Evolutionary conservation across 2,888 invertebrate genomes (phyloP).

Genomic region (Watsonalla cultraria): DNA sequence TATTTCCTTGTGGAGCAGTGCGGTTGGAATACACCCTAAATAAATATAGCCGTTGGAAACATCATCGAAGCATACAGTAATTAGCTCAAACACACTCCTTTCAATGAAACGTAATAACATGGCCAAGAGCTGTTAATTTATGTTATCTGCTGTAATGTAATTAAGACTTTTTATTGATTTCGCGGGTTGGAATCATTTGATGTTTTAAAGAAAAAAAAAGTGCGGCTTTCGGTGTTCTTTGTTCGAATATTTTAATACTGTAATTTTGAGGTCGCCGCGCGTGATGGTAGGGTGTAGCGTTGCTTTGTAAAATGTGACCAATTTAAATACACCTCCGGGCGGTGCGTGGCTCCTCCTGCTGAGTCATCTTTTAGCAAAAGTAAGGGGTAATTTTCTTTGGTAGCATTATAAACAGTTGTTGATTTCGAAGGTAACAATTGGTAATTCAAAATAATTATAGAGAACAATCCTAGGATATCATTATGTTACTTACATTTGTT

Average conservation of each 20-base stretch:
- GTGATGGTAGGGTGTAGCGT: constrained; percentile 44
- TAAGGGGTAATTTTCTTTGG: constrained; percentile 32
- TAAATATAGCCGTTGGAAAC: constrained; percentile 15
- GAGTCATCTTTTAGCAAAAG: constrained; percentile 30
- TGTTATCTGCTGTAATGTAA: constrained; percentile 44
- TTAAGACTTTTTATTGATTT: constrained; percentile 54
- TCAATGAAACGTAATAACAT: constrained; percentile 51
- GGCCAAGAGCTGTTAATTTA: constrained; percentile 55
- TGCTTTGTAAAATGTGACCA: constrained; percentile 49
- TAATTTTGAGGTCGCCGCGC: constrained; percentile 56
- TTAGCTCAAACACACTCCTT: constrained; percentile 39
- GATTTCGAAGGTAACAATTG: constrained; percentile 52
- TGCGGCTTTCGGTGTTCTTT: constrained; percentile 47
- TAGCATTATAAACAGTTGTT: constrained; percentile 54
- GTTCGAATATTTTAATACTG: constrained; percentile 43
- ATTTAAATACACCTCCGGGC: constrained; percentile 40
- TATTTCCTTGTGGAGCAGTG: not conserved
- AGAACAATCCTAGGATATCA: constrained; percentile 44
- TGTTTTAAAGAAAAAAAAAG: constrained; percentile 24
- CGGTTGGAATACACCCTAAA: not conserved
- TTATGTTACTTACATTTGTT: constrained; percentile 53
- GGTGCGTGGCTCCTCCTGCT: constrained; percentile 18
- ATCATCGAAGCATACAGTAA: constrained; percentile 26
- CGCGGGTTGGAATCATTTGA: constrained; percentile 23
- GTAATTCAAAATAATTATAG: constrained; percentile 51